Conservation (phyloP, 2,113 vertebrate genomes). For the Micronycteris hirsuta region DNA sequence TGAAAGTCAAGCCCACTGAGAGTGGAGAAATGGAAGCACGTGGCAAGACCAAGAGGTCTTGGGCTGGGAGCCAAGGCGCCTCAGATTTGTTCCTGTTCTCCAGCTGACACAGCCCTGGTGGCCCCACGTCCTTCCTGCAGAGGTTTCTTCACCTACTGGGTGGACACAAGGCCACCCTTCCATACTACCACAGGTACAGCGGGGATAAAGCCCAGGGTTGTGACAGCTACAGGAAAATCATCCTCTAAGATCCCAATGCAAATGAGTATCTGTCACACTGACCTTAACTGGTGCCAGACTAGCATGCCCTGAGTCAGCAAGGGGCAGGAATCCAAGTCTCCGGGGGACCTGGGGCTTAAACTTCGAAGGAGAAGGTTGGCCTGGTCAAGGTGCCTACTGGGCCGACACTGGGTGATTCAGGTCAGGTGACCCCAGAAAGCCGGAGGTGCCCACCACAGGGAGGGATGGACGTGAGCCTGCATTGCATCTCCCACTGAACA, state of each 20-base stretch:
- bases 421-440: not conserved
- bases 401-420: not conserved
- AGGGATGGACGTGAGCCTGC: not conserved
- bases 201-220: not conserved
- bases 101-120: too few species aligned
- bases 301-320: too few species aligned
- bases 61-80: not conserved
- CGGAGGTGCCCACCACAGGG: too few species aligned
- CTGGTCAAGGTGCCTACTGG: not conserved
- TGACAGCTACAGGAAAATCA: not conserved
- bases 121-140: not conserved
- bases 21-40: not conserved
- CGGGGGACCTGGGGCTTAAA: not conserved
- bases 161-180: not conserved
- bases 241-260: not conserved
- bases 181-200: not conserved
- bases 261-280: not conserved
- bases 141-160: not conserved
- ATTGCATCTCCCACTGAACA: not conserved
- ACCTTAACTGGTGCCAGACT: not conserved
- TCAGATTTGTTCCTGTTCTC: not conserved
- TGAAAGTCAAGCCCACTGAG: not conserved
- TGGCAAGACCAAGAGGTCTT: not conserved
- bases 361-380: not conserved
- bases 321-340: not conserved